phyloP scores from a whole-genome alignment of 2,113 vertebrate genomes.

The Narcine bancroftii region DNA sequence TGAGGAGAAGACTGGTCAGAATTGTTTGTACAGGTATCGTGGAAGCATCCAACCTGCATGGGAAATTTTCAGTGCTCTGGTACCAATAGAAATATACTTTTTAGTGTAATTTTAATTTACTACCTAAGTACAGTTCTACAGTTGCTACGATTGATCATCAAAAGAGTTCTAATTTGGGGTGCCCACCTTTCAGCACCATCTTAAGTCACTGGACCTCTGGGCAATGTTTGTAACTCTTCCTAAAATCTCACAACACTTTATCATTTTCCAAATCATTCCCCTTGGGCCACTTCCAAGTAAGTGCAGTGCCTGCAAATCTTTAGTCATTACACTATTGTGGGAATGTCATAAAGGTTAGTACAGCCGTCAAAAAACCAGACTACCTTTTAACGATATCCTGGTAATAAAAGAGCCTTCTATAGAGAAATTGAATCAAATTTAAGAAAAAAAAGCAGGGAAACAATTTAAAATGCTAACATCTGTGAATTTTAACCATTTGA shows the following conservation, averaged over 20 bases:
- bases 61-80: not conserved
- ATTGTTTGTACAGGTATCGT: not conserved
- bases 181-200: not conserved
- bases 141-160: not conserved
- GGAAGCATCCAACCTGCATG: not conserved
- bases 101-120: not conserved
- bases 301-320: slow-evolving; percentile 25
- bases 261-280: slow-evolving; percentile 32
- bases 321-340: slow-evolving; percentile 23
- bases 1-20: not conserved
- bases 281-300: slow-evolving; percentile 27
- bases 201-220: slow-evolving; percentile 9
- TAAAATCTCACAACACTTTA: slow-evolving; percentile 29
- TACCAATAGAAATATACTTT: not conserved
- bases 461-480: slow-evolving; percentile 33
- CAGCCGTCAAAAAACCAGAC: slow-evolving; percentile 31
- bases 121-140: not conserved
- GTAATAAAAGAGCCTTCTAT: slow-evolving; percentile 25
- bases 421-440: slow-evolving; percentile 23
- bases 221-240: not conserved
- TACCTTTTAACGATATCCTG: slow-evolving; percentile 27
- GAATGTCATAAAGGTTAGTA: slow-evolving; percentile 28
- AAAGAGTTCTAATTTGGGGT: not conserved
- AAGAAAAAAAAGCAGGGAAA: not conserved
- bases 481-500: slow-evolving; percentile 9